These are phyloP conservation scores for Vicugna pacos DNA, from an alignment of 2,113 vertebrate species.

Conservation along the genomic window DNA sequence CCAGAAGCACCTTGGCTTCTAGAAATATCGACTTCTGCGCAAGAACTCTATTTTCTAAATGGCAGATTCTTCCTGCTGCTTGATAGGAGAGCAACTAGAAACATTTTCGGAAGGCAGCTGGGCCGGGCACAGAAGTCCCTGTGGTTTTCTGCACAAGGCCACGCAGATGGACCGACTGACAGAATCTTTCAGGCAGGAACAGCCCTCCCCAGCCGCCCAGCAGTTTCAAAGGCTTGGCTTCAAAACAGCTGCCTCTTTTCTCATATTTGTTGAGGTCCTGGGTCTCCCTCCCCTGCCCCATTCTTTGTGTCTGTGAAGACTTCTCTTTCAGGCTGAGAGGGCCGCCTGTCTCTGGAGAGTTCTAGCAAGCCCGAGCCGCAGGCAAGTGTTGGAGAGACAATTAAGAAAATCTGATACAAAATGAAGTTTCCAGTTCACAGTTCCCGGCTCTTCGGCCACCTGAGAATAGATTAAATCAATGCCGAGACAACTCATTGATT, in stretches of 20 bases:
- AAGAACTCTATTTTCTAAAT: neutral
- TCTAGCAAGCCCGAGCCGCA: slow-evolving; percentile 82
- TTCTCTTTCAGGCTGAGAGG: slow-evolving; percentile 57
- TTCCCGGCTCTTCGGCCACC: slow-evolving; percentile 81
- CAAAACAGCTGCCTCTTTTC: neutral
- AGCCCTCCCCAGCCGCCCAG: neutral
- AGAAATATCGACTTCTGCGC: neutral
- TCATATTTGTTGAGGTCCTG: neutral
- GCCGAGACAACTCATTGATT: slow-evolving; percentile 84
- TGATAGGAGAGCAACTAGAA: neutral
- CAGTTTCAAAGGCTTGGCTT: neutral
- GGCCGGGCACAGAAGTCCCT: neutral
- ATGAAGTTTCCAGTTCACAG: slow-evolving; percentile 83
- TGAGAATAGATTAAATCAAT: slow-evolving; percentile 84
- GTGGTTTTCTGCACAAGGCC: neutral
- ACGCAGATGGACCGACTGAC: rapidly evolving
- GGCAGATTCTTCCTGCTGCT: neutral
- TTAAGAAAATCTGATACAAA: slow-evolving; percentile 84
- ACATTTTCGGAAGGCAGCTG: neutral
- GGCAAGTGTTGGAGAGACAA: slow-evolving; percentile 84
- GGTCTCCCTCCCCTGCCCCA: neutral
- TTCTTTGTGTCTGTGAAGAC: slow-evolving; percentile 64
- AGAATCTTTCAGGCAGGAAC: neutral
- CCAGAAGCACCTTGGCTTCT: neutral
- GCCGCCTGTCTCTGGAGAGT: slow-evolving; percentile 82